Evolutionary conservation across 2,113 vertebrate genomes (phyloP).

Genomic region (Hiodon tergisus): DNA sequence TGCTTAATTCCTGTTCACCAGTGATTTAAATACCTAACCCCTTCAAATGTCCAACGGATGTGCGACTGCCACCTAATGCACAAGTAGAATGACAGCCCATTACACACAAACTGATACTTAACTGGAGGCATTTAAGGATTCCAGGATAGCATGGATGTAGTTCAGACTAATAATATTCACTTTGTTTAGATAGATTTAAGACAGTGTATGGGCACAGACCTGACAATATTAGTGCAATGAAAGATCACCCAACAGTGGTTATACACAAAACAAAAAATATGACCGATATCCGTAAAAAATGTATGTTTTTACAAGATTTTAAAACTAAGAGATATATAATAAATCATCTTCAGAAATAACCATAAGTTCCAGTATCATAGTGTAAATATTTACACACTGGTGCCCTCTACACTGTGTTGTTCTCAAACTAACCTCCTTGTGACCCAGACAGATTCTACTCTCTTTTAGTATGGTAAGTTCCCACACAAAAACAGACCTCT

Average conservation of each 20-base stretch:
- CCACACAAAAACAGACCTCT: not conserved
- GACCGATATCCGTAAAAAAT: not conserved
- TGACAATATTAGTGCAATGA: constrained; percentile 2
- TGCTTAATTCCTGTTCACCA: too few relatives aligned
- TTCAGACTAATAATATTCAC: too few relatives aligned
- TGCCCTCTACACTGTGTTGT: not conserved
- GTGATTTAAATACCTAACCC: too few relatives aligned
- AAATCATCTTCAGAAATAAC: not conserved
- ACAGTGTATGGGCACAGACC: not conserved
- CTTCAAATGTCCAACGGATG: too few relatives aligned
- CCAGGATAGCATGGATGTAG: too few relatives aligned
- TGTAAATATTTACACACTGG: constrained; percentile 3
- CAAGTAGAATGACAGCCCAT: too few relatives aligned
- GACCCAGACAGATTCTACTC: not conserved
- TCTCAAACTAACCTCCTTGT: not conserved
- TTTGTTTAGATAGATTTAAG: not conserved
- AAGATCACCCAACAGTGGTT: constrained; percentile 1
- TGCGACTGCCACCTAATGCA: too few relatives aligned
- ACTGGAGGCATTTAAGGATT: too few relatives aligned
- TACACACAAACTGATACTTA: too few relatives aligned
- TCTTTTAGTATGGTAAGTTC: not conserved
- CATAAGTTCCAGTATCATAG: not conserved
- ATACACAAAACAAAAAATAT: not conserved
- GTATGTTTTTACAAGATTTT: not conserved
- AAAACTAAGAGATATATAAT: not conserved